phyloP scores from a whole-genome alignment of 2,888 invertebrate species.

The Tiphia femorata region DNA sequence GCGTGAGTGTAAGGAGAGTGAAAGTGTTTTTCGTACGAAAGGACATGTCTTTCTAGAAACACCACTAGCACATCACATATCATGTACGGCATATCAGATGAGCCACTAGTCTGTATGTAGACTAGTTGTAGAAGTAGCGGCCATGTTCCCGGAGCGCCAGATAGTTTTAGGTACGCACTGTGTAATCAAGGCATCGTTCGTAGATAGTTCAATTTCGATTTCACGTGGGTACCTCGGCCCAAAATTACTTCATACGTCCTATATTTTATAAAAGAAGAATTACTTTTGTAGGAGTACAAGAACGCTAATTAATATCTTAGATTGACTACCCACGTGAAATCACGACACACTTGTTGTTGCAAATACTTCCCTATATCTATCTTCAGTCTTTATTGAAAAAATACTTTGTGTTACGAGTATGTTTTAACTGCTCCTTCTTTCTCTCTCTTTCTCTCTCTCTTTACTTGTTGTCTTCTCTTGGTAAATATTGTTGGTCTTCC shows the following conservation, averaged over 20 bases:
- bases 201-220: conserved; percentile 47
- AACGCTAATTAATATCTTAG: too few relatives aligned
- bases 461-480: conserved; percentile 10
- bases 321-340: conserved; percentile 35
- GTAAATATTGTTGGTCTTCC: conserved; percentile 11
- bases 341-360: conserved; percentile 33
- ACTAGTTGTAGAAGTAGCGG: conserved; percentile 68
- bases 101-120: conserved; percentile 65
- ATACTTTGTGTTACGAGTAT: conserved; percentile 18
- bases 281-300: too few relatives aligned
- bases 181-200: conserved; percentile 64
- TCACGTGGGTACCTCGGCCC: conserved; percentile 38
- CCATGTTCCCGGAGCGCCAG: conserved; percentile 66
- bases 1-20: conserved; percentile 32
- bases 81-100: conserved; percentile 64
- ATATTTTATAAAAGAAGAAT: too few relatives aligned
- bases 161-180: conserved; percentile 68
- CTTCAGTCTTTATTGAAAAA: conserved; percentile 16
- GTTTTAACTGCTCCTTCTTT: not conserved
- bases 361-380: conserved; percentile 13
- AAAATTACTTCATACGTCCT: too few relatives aligned
- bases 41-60: conserved; percentile 49
- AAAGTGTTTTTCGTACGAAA: conserved; percentile 38
- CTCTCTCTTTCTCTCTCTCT: not conserved
- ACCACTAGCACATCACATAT: conserved; percentile 58